Evolutionary conservation across 2,888 invertebrate species (phyloP), one percentile per base, ranked within the genome.

Genomic region (Agriopis aurantiaria): DNA sequence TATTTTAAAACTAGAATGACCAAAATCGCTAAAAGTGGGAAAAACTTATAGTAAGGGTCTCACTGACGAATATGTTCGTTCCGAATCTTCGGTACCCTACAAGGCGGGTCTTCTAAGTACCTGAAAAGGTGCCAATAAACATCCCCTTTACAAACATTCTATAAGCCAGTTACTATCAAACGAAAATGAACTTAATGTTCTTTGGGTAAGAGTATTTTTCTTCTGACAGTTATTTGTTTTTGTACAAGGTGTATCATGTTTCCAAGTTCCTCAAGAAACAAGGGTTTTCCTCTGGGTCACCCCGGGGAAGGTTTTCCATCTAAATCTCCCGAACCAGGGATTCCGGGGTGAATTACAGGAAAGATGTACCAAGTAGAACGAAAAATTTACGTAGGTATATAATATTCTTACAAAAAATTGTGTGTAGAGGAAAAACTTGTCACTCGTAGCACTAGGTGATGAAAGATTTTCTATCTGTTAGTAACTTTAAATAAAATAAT

Each of bases 81-180:
- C 80, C 76, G 85, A 86, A 84, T 86, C 86, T 86, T 83, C 81
- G 78, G 80, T 82, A 80, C 83, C 85, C 85, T 85, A 83, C 85
- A 83, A 86, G 82, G 83, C 85, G 33, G 85, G 88, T 91, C 83
- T 88, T 88, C 86, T 90, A 91, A 91, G 90, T 91, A 91, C 90
- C 90, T 90, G 91, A 91, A 90, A 91, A 92, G 91, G 92, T 92
- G 92, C 90, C 91, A 91, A 91, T 91, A 90, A 88, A 87, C 80
- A 87, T 81, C 73, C 76, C 74, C 68, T 59, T 53, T 56, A 74
- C 69, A 77, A 83, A 83, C 63, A 83, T 65, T 83, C 8, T 80
- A 88, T 78, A 51, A 56, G 61, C 73, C 81, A 59, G n/a, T 40
- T 11, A 12, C n/a, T 12, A 3, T 10, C 49, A 66, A 48, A 40